Evolutionary conservation across 2,797 vertebrate genomes (phyloP).

Genomic region (Caiman crocodilus): DNA sequence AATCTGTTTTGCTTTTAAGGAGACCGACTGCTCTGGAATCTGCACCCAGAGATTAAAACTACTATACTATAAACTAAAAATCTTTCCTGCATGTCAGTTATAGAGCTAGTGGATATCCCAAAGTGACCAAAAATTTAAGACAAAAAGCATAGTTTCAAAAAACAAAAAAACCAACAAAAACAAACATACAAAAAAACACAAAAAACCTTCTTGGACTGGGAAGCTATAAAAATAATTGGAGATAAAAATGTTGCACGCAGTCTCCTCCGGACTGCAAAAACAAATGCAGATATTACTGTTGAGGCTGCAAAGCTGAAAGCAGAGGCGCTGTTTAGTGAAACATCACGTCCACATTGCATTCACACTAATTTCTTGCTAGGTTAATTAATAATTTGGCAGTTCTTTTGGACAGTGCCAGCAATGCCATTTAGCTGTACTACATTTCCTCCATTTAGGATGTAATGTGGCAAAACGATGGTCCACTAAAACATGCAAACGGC

Average conservation of each 20-base stretch:
- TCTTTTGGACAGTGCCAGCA: background rate
- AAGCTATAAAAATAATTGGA: background rate
- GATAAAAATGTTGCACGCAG: conserved; percentile 4
- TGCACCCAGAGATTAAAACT: background rate
- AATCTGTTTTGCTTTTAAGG: background rate
- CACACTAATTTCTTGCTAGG: background rate
- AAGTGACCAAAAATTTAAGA: background rate
- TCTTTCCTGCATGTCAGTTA: background rate
- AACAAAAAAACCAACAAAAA: too few species aligned
- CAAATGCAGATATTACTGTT: conserved; percentile 14
- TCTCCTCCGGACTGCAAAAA: conserved; percentile 23
- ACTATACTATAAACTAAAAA: background rate
- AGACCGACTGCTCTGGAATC: background rate
- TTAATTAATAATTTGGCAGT: background rate
- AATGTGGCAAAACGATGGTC: background rate
- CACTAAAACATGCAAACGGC: background rate
- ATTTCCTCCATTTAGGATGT: background rate
- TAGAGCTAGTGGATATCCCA: background rate
- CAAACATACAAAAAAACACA: too few species aligned
- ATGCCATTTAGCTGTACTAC: background rate
- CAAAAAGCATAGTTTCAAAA: too few species aligned
- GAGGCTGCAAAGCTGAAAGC: conserved; percentile 39
- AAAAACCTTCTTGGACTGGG: background rate
- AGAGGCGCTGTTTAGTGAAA: background rate
- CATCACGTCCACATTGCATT: background rate